These are phyloP conservation scores for Drosophila borealis DNA, from an alignment of 2,888 invertebrate genomes.

Conservation along the genomic window DNA sequence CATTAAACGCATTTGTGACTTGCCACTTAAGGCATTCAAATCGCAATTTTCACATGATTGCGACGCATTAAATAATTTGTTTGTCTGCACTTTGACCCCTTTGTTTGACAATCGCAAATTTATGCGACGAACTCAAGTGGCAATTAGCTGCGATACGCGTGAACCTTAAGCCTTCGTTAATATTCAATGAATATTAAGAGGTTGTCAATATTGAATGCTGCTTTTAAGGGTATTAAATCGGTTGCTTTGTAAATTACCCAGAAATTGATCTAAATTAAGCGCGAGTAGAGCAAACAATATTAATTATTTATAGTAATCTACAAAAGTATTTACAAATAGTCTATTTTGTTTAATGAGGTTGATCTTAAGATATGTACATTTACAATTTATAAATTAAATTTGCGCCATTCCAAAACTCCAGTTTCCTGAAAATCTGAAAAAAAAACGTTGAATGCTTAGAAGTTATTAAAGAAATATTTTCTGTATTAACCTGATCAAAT, in stretches of 20 bases:
- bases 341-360: too few species aligned
- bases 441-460: too few species aligned
- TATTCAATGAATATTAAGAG: constrained; percentile 19
- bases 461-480: too few species aligned
- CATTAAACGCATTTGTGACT: constrained; percentile 34
- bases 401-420: too few species aligned
- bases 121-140: background rate
- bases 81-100: background rate
- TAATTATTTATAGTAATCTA: too few species aligned
- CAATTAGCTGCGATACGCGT: constrained; percentile 16
- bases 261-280: too few species aligned
- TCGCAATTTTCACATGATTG: constrained; percentile 44
- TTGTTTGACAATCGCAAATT: constrained; percentile 7
- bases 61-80: constrained; percentile 24
- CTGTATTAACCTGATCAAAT: too few species aligned
- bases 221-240: constrained; percentile 7
- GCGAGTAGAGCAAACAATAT: too few species aligned
- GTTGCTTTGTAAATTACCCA: background rate
- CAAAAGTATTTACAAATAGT: too few species aligned
- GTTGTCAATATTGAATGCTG: background rate
- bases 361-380: too few species aligned
- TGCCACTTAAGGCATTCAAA: constrained; percentile 50
- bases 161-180: background rate
- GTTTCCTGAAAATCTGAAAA: too few species aligned
- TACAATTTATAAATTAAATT: too few species aligned